Evolutionary conservation across 2,888 invertebrate species (phyloP).

Genomic region (Nowickia ferox): DNA sequence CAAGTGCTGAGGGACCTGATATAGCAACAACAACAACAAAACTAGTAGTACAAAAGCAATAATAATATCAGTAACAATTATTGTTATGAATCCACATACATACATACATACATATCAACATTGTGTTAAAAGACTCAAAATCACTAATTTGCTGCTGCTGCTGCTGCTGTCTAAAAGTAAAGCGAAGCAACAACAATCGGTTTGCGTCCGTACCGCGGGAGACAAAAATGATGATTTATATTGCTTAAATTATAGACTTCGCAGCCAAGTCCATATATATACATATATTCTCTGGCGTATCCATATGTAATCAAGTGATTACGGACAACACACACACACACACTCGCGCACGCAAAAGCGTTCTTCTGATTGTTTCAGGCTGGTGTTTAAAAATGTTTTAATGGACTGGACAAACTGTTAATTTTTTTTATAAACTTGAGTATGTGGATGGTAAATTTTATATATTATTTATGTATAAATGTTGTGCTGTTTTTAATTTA

Average conservation of each 20-base stretch:
- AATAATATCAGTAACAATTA: conserved; percentile 46
- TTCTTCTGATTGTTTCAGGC: conserved; percentile 14
- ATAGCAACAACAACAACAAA: conserved; percentile 3
- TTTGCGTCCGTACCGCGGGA: conserved; percentile 50
- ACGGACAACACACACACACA: conserved; percentile 13
- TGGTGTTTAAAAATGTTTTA: background rate
- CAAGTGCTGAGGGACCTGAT: background rate
- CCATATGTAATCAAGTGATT: conserved; percentile 28
- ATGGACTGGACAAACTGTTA: background rate
- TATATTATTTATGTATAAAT: background rate
- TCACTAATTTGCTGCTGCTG: conserved; percentile 64
- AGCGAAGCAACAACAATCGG: background rate
- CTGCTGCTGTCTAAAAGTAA: conserved; percentile 47
- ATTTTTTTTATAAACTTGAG: background rate
- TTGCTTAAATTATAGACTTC: conserved; percentile 67
- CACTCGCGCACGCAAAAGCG: no score
- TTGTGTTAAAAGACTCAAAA: conserved; percentile 59
- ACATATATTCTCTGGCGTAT: background rate
- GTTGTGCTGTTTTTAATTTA: background rate
- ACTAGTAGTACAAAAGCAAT: background rate
- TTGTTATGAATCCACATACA: conserved; percentile 55
- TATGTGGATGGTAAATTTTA: background rate
- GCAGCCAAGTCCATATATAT: conserved; percentile 3
- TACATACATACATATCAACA: background rate
- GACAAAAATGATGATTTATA: conserved; percentile 70